Conservation (phyloP, 1,140 invertebrate genomes). For the Panagrolaimus sp. region DNA sequence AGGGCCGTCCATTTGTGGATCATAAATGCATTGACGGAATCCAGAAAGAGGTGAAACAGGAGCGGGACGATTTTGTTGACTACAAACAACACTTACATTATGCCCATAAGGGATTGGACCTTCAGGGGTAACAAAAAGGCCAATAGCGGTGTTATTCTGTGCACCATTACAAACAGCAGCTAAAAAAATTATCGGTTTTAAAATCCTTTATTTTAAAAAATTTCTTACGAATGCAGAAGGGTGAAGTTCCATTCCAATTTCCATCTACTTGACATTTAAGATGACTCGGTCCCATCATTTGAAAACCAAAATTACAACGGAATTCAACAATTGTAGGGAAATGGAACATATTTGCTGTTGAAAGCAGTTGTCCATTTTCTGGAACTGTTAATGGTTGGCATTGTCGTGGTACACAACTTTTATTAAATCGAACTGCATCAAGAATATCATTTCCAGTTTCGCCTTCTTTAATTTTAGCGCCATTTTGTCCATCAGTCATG, state of each 20-base stretch:
- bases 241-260: constrained; percentile 83
- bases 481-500: constrained; percentile 79
- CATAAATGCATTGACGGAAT: constrained; percentile 88
- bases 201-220: neutral
- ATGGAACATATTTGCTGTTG: constrained; percentile 73
- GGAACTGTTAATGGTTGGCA: constrained; percentile 74
- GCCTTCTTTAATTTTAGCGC: constrained; percentile 72
- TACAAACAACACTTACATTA: constrained; percentile 52
- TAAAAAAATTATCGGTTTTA: constrained; percentile 29
- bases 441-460: constrained; percentile 80
- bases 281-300: constrained; percentile 69
- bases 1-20: constrained; percentile 78
- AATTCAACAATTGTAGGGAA: constrained; percentile 84
- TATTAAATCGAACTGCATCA: constrained; percentile 82
- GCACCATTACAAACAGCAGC: constrained; percentile 51
- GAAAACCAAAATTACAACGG: constrained; percentile 87
- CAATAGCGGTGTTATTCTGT: constrained; percentile 47
- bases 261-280: constrained; percentile 81
- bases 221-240: constrained; percentile 67
- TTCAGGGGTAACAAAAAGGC: constrained; percentile 50
- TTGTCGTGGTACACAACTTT: constrained; percentile 62
- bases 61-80: constrained; percentile 47
- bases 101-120: constrained; percentile 46
- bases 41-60: constrained; percentile 65
- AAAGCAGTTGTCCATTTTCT: constrained; percentile 79